phyloP scores from a whole-genome alignment of 2,888 invertebrate genomes.

The Chalcosyrphus nemorum region DNA sequence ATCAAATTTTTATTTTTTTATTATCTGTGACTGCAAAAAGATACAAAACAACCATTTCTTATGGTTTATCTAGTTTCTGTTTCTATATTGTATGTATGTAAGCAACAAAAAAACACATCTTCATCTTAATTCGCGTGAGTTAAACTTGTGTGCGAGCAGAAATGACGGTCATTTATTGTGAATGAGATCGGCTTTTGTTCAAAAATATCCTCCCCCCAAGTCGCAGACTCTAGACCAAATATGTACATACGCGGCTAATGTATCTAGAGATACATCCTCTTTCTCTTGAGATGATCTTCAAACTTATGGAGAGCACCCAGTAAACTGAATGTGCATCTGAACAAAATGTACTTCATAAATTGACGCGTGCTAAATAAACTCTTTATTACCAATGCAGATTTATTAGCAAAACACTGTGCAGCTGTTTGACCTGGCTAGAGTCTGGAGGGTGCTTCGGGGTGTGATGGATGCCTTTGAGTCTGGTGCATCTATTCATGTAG shows the following conservation, averaged over 20 bases:
- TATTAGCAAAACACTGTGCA: slow-evolving; percentile 60
- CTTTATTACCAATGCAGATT: slow-evolving; percentile 72
- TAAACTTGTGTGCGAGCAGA: slow-evolving; percentile 7
- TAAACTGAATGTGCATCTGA: not conserved
- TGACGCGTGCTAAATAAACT: slow-evolving; percentile 73
- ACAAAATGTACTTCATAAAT: slow-evolving; percentile 63
- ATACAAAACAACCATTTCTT: not conserved
- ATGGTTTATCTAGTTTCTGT: slow-evolving; percentile 14
- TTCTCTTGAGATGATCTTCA: slow-evolving; percentile 8
- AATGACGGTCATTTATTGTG: slow-evolving; percentile 43
- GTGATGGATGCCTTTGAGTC: slow-evolving; percentile 43
- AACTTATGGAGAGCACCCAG: not conserved
- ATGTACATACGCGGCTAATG: not conserved
- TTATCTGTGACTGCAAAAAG: slow-evolving; percentile 14
- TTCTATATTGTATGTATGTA: no score
- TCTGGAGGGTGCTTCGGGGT: slow-evolving; percentile 7
- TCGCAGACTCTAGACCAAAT: not conserved
- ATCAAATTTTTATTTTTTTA: slow-evolving; percentile 25
- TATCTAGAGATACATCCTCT: not conserved
- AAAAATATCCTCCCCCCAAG: not conserved
- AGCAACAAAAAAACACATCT: not conserved
- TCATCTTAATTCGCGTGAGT: not conserved
- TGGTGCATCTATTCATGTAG: slow-evolving; percentile 53
- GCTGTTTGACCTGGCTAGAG: slow-evolving; percentile 2
- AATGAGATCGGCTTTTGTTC: slow-evolving; percentile 41